Conservation (phyloP, 2,797 vertebrate genomes). For the Graptemys geographica region DNA sequence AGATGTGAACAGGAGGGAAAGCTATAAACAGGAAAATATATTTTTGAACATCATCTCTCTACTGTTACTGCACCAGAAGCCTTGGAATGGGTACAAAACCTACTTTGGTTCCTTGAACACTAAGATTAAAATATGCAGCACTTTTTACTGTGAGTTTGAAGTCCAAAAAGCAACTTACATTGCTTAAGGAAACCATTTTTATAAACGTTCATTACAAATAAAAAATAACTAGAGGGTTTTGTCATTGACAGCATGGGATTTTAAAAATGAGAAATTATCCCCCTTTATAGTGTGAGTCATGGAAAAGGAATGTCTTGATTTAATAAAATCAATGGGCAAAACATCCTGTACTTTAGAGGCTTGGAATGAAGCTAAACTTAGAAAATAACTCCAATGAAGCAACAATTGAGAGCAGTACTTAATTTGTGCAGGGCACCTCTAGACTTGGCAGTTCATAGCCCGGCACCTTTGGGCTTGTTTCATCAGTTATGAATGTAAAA, state of each 20-base stretch:
- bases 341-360: background rate
- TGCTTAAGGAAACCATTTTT: background rate
- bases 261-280: slow-evolving; percentile 7
- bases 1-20: slow-evolving; percentile 65
- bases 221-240: slow-evolving; percentile 6
- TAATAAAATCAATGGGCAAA: background rate
- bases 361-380: slow-evolving; percentile 4
- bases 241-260: slow-evolving; percentile 33
- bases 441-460: too few relatives aligned
- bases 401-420: background rate
- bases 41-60: slow-evolving; percentile 52
- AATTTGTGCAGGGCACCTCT: too few relatives aligned
- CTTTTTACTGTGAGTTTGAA: slow-evolving; percentile 16
- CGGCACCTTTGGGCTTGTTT: too few relatives aligned
- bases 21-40: slow-evolving; percentile 70
- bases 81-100: slow-evolving; percentile 32
- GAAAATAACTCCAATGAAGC: background rate
- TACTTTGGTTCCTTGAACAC: background rate
- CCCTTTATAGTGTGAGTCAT: slow-evolving; percentile 36
- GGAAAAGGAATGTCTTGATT: slow-evolving; percentile 27
- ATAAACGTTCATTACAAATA: background rate
- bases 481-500: too few relatives aligned
- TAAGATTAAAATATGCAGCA: background rate
- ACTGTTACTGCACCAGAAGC: background rate
- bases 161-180: background rate